A percentile compares a stretch with the other conserved stretches of the same genome.
phyloP scores from a whole-genome alignment of 2,797 vertebrate species.

The Spheniscus humboldti region DNA sequence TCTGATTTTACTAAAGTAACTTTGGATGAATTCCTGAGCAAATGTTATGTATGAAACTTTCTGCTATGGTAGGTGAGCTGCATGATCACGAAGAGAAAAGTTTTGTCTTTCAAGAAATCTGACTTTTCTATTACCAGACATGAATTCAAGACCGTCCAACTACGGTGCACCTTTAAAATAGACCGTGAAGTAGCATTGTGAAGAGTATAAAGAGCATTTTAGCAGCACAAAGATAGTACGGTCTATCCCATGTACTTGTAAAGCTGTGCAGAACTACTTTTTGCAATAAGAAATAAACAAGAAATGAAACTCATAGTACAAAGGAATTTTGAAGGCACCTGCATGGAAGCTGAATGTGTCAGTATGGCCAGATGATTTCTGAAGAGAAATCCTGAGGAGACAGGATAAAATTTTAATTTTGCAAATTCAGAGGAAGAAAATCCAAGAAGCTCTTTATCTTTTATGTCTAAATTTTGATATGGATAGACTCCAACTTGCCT shows the following conservation, averaged over 20 bases:
- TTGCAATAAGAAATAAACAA: neutral
- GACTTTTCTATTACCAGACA: neutral
- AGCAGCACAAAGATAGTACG: neutral
- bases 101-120: neutral
- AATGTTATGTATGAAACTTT: neutral
- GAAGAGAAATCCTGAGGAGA: neutral
- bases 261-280: neutral
- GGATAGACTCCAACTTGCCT: neutral
- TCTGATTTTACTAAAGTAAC: neutral
- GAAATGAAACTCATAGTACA: neutral
- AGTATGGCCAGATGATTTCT: neutral
- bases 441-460: neutral
- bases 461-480: neutral
- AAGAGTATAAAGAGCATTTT: neutral
- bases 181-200: neutral
- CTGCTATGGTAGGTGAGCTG: neutral
- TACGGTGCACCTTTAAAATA: neutral
- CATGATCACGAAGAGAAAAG: neutral
- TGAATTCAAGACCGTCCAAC: neutral
- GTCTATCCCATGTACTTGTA: neutral
- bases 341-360: neutral
- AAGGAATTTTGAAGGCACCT: neutral
- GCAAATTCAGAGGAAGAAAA: neutral
- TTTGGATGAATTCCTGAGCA: neutral
- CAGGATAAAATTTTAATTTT: neutral